phyloP scores from a whole-genome alignment of 2,888 invertebrate species.

The Cyrtodaria siliqua region DNA sequence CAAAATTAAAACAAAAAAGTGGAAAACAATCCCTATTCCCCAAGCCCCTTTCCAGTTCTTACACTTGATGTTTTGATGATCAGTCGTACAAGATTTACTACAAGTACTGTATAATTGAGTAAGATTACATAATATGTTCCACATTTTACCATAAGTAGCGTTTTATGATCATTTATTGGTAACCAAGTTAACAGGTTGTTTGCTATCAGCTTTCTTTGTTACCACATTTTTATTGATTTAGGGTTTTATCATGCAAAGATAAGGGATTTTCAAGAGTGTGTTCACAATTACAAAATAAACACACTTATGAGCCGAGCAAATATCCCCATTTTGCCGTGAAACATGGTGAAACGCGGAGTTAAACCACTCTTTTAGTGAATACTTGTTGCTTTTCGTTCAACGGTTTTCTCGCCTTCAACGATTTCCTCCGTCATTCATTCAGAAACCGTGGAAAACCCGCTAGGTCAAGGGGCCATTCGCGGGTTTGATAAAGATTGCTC shows the following conservation, averaged over 20 bases:
- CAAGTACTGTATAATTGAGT: too few species aligned
- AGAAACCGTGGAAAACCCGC: constrained; percentile 1
- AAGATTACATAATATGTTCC: background rate
- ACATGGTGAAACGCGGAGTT: background rate
- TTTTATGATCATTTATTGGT: too few species aligned
- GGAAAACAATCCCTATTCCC: too few species aligned
- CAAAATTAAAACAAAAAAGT: too few species aligned
- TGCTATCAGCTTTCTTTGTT: too few species aligned
- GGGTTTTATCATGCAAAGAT: too few species aligned
- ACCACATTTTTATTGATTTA: too few species aligned
- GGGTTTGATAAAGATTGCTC: background rate
- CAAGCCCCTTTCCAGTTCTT: too few species aligned
- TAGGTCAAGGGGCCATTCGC: background rate
- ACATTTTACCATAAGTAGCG: too few species aligned
- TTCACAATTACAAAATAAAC: background rate
- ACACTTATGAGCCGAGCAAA: background rate
- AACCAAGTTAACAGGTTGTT: too few species aligned
- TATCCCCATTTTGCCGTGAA: background rate
- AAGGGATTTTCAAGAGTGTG: background rate
- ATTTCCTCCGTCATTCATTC: background rate
- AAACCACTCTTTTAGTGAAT: background rate
- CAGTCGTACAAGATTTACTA: too few species aligned
- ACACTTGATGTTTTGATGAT: too few species aligned
- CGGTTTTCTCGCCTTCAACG: background rate
- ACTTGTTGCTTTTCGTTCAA: constrained; percentile 5